Percentiles rank a stretch among this genome's conserved stretches.
These are phyloP conservation scores for Drosophila yooni DNA, from an alignment of 2,888 invertebrate species.

Conservation along the genomic window DNA sequence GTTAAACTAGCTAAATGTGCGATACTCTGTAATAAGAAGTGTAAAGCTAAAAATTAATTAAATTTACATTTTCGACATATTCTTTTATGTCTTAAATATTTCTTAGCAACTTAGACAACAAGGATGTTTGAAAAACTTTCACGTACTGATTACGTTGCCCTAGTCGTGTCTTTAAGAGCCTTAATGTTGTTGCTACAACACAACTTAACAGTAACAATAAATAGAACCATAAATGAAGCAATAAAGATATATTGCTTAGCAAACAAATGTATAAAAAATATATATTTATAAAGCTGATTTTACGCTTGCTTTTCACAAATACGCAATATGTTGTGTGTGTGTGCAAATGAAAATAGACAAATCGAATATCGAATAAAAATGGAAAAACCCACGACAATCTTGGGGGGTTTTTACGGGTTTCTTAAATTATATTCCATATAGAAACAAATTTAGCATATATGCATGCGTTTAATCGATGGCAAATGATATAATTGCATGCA, in stretches of 20 bases:
- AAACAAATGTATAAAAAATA: conserved; percentile 7
- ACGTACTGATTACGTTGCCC: neutral
- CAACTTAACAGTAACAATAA: conserved; percentile 32
- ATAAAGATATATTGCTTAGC: conserved; percentile 23
- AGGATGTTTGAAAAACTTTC: neutral
- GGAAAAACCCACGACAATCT: conserved; percentile 1
- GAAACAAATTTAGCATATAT: conserved; percentile 40
- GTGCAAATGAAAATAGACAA: conserved; percentile 21
- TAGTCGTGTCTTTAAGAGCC: neutral
- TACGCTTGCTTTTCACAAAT: neutral
- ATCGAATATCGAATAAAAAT: neutral
- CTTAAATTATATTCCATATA: neutral
- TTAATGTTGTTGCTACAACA: conserved; percentile 16
- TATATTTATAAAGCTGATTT: conserved; percentile 13
- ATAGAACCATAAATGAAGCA: conserved; percentile 16
- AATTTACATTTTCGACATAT: neutral
- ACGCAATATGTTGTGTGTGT: conserved; percentile 38
- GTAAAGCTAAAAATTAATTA: neutral
- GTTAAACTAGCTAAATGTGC: neutral
- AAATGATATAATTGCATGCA: conserved; percentile 75
- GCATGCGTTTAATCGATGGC: conserved; percentile 75
- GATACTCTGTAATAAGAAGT: neutral
- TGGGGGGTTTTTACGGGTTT: neutral
- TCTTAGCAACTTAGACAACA: neutral
- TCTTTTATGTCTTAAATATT: neutral